phyloP scores from a whole-genome alignment of 2,797 vertebrate genomes.

The Xiphorhynchus erythropygius region DNA sequence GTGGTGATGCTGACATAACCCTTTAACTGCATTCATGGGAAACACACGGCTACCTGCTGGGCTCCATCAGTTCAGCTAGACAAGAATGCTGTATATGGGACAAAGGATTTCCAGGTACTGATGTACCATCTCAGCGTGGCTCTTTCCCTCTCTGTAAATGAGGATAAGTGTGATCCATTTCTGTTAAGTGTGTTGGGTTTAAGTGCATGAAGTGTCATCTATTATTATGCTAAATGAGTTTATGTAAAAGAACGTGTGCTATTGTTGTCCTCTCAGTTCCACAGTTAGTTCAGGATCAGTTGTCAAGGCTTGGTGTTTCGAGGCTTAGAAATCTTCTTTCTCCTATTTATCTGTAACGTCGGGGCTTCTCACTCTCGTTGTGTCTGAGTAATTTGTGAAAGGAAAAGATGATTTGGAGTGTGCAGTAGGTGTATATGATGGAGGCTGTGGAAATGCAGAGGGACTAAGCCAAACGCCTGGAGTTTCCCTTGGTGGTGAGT shows the following conservation, averaged over 20 bases:
- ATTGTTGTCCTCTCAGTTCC: background rate
- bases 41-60: rapidly evolving
- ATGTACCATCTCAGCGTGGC: background rate
- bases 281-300: background rate
- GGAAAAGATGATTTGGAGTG: background rate
- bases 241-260: background rate
- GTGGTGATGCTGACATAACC: background rate
- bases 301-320: background rate
- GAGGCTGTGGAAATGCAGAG: background rate
- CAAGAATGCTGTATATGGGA: background rate
- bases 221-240: background rate
- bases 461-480: background rate
- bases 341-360: rapidly evolving
- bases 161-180: background rate
- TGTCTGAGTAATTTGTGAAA: background rate
- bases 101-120: background rate
- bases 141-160: background rate
- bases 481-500: background rate
- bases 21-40: background rate
- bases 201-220: background rate
- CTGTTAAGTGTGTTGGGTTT: background rate
- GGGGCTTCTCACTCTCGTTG: background rate
- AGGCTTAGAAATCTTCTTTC: background rate
- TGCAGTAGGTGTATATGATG: background rate
- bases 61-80: background rate